A percentile compares a stretch with the other conserved stretches of the same genome.
Evolutionary conservation across 2,113 vertebrate species (phyloP).

Genomic region (Lepisosteus oculatus): DNA sequence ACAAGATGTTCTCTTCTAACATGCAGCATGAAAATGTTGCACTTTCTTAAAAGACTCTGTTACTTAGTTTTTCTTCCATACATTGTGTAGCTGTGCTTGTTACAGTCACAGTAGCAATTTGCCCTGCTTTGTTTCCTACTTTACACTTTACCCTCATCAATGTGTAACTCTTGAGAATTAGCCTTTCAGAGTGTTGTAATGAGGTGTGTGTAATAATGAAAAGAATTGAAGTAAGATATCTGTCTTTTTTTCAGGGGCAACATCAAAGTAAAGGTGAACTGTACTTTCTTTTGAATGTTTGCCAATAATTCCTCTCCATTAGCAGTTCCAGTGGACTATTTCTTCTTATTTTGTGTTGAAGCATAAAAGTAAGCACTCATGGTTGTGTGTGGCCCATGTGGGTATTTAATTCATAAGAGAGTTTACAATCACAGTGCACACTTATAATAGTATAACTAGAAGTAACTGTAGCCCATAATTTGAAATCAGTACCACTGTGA

Average conservation of each 20-base stretch:
- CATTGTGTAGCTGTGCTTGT: background rate
- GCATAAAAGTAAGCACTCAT: constrained; percentile 11
- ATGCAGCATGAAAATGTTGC: no score
- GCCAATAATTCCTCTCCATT: constrained; percentile 11
- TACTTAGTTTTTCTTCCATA: background rate
- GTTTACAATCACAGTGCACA: background rate
- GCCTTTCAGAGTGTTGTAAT: background rate
- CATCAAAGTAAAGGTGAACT: background rate
- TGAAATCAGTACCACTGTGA: background rate
- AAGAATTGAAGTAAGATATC: background rate
- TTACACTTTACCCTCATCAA: constrained; percentile 2
- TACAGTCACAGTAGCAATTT: background rate
- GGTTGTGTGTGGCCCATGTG: background rate
- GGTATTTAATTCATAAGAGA: background rate
- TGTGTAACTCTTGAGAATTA: background rate
- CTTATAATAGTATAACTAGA: background rate
- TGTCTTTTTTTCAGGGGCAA: constrained; percentile 14
- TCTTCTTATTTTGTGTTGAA: background rate
- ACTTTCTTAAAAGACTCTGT: no score
- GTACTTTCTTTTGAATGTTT: constrained; percentile 15
- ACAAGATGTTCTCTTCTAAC: no score
- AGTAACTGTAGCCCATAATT: background rate
- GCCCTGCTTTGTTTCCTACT: background rate
- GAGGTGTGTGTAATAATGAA: background rate
- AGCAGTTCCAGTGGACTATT: constrained; percentile 10